Evolutionary conservation across 23 tunicate species (phyloP), one percentile per base, ranked within the genome.

Genomic region (Botrylloides violaceus): DNA sequence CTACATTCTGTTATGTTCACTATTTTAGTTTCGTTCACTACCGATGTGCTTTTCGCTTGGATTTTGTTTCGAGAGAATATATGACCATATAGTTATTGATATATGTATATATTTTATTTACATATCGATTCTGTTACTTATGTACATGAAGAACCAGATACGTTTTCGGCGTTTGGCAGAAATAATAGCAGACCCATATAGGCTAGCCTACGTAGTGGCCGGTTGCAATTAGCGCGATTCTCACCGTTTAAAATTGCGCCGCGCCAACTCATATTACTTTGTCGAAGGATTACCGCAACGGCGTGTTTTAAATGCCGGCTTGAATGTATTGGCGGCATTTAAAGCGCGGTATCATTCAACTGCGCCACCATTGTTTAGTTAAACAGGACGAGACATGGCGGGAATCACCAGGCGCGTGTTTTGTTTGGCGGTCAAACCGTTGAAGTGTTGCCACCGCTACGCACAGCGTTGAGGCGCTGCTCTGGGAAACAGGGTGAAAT

Each of bases 331-430:
- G 53, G 53, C 53, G 53, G 53, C 53, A 43, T 43, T 43, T 43
- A 43, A 43, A 43, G 53, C 53, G 53, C 53, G 53, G 53, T 15
- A 43, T 43, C 53, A 43, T 43, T 43, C 53, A 43, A 43, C 53
- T 43, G 53, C 53, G 53, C 15, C 53, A 7, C 53, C 53, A 43
- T 43, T 43, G 53, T 43, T 43, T 43, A 15, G 53, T 15, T 43
- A 43, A 43, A 15, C 53, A 43, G 53, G 53, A 43, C 53, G 53
- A 43, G 53, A 43, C 53, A 43, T 43, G 53, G 53, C 53, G 53
- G 53, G 53, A 43, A 43, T 43, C 53, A 43, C 53, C 53, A 43
- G 53, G 53, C 53, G 53, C 53, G 53, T 43, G 53, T 43, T 43
- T 43, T 43, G 53, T 43, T 43, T 43, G 53, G 53, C 53, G 53